Conservation (phyloP, 2,888 invertebrate species). For the Nomada flava region DNA sequence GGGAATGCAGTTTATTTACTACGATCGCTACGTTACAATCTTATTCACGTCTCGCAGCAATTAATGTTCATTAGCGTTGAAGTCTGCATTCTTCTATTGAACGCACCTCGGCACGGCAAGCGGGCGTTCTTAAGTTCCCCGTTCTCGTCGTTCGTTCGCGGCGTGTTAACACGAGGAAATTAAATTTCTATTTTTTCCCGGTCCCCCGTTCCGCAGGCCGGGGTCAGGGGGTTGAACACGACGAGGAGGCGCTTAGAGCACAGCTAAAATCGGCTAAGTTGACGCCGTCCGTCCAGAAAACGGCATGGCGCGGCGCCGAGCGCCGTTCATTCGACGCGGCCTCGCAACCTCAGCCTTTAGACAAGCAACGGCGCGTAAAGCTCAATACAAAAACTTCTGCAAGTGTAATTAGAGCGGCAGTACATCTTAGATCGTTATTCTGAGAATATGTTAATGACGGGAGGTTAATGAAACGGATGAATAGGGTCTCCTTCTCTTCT, state of each 20-base stretch:
- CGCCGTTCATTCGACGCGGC: conserved; percentile 24
- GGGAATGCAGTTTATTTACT: conserved; percentile 47
- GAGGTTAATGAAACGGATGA: conserved; percentile 68
- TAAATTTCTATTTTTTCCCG: conserved; percentile 47
- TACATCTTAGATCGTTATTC: conserved; percentile 67
- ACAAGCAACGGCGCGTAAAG: conserved; percentile 44
- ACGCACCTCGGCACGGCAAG: not conserved
- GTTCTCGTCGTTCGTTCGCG: conserved; percentile 13
- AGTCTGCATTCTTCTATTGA: conserved; percentile 55
- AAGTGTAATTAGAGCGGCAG: conserved; percentile 69
- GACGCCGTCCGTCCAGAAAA: conserved; percentile 14
- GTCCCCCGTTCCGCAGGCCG: not conserved
- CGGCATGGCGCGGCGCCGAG: not conserved
- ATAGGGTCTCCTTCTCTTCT: conserved; percentile 56
- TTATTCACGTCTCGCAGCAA: conserved; percentile 58
- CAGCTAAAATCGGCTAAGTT: conserved; percentile 41
- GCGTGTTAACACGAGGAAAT: conserved; percentile 43
- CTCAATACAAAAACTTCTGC: conserved; percentile 61
- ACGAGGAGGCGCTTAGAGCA: conserved; percentile 33
- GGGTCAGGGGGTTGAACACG: not conserved
- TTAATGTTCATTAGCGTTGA: conserved; percentile 60
- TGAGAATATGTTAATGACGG: conserved; percentile 69
- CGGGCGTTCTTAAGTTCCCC: conserved; percentile 47
- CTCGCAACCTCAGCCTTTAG: conserved; percentile 23
- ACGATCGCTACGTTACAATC: conserved; percentile 55